Conservation (phyloP, 2,113 vertebrate genomes). For the Vimba vimba region DNA sequence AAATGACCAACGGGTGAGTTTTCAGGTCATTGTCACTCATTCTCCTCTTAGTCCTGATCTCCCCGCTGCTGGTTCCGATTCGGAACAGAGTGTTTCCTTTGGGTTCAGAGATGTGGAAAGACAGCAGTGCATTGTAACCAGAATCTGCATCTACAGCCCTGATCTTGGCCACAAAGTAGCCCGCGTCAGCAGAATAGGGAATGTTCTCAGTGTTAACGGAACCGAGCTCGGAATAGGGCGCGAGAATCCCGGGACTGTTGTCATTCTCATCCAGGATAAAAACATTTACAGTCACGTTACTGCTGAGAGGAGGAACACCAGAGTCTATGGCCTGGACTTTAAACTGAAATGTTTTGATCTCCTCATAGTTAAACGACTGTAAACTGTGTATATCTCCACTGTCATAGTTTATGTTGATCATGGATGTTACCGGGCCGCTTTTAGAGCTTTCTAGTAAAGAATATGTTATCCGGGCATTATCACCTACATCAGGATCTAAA, state of each 20-base stretch:
- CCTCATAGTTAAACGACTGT: slow-evolving; percentile 60
- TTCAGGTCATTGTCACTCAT: slow-evolving; percentile 71
- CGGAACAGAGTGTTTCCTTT: slow-evolving; percentile 60
- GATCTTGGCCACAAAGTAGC: slow-evolving; percentile 73
- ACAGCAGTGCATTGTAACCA: slow-evolving; percentile 77
- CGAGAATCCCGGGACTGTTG: slow-evolving; percentile 65
- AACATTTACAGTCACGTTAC: slow-evolving; percentile 71
- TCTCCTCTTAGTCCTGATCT: slow-evolving; percentile 68
- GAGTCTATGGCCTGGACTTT: slow-evolving; percentile 73
- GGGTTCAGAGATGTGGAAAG: slow-evolving; percentile 67
- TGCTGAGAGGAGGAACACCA: slow-evolving; percentile 68
- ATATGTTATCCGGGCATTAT: slow-evolving; percentile 12
- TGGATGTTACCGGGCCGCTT: slow-evolving; percentile 59
- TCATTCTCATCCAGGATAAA: slow-evolving; percentile 75
- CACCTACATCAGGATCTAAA: background rate
- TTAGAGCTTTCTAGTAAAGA: slow-evolving; percentile 46
- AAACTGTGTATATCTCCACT: slow-evolving; percentile 55
- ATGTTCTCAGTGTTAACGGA: slow-evolving; percentile 51
- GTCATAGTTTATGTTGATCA: slow-evolving; percentile 60
- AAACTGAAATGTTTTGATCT: slow-evolving; percentile 68
- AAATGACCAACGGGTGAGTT: slow-evolving; percentile 60
- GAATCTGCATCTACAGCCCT: slow-evolving; percentile 74
- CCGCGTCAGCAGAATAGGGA: slow-evolving; percentile 52
- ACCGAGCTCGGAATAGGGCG: slow-evolving; percentile 49
- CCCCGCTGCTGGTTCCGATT: slow-evolving; percentile 57